Conservation (phyloP, 2,113 vertebrate genomes). For the Coptodon bakossiorum region DNA sequence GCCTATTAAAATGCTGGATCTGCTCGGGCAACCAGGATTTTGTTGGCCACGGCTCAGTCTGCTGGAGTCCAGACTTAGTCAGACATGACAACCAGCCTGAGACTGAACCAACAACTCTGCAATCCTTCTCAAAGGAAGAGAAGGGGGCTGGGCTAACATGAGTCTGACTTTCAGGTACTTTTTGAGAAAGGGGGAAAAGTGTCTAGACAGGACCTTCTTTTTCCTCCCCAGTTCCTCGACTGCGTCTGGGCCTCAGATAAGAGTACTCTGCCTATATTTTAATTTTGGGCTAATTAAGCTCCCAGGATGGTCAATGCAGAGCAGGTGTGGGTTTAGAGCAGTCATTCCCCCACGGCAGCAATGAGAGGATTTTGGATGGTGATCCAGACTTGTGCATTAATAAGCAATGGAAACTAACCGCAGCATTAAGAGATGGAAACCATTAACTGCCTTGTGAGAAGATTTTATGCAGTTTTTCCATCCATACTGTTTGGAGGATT, state of each 20-base stretch:
- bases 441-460: slow-evolving; percentile 65
- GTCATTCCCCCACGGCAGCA: slow-evolving; percentile 19
- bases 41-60: not conserved
- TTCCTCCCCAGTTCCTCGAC: slow-evolving; percentile 5
- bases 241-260: slow-evolving; percentile 22
- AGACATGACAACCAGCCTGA: slow-evolving; percentile 34
- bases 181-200: not conserved
- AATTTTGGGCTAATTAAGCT: slow-evolving; percentile 46
- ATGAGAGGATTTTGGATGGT: slow-evolving; percentile 9
- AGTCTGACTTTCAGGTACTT: slow-evolving; percentile 32
- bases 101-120: slow-evolving; percentile 42
- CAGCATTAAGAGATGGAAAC: slow-evolving; percentile 68
- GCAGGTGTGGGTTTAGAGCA: slow-evolving; percentile 61
- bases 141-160: not conserved
- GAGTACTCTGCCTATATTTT: not conserved
- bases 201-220: slow-evolving; percentile 48
- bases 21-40: slow-evolving; percentile 3
- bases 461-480: slow-evolving; percentile 64
- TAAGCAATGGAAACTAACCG: slow-evolving; percentile 66
- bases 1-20: slow-evolving; percentile 31
- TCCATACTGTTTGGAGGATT: slow-evolving; percentile 25
- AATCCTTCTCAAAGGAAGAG: slow-evolving; percentile 25
- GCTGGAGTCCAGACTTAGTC: slow-evolving; percentile 26
- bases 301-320: slow-evolving; percentile 37
- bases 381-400: slow-evolving; percentile 52